Conservation (phyloP, 2,797 vertebrate genomes). For the Spheniscus humboldti region DNA sequence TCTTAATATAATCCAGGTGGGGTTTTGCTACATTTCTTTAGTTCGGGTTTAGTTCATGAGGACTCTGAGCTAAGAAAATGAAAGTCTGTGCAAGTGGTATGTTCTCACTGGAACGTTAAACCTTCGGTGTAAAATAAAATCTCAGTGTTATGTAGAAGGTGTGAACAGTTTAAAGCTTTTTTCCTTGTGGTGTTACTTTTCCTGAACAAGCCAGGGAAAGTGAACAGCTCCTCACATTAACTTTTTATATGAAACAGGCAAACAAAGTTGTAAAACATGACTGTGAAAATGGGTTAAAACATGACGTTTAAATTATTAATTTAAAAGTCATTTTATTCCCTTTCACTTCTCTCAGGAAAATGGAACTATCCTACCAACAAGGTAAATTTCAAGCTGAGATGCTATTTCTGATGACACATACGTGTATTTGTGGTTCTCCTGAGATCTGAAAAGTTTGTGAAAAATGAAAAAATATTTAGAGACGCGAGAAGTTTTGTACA, state of each 20-base stretch:
- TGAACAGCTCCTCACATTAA: neutral
- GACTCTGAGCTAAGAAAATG: neutral
- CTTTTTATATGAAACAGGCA: neutral
- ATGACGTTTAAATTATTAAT: neutral
- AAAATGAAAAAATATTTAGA: neutral
- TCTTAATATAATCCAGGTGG: neutral
- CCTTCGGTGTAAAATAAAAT: neutral
- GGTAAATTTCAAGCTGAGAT: neutral
- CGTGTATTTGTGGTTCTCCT: neutral
- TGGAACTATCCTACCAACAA: neutral
- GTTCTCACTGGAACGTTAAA: neutral
- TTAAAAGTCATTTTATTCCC: neutral
- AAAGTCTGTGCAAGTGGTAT: neutral
- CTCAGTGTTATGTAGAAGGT: neutral
- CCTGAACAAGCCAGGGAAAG: neutral
- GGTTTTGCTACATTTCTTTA: neutral
- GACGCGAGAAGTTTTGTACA: neutral
- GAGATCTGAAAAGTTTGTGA: neutral
- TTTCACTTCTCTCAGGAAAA: neutral
- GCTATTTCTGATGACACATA: neutral
- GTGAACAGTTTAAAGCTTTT: neutral
- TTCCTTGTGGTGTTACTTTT: neutral
- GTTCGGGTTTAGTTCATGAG: neutral
- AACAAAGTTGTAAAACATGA: neutral
- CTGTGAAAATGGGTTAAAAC: neutral